Base-by-base conservation (phyloP, 2,113 vertebrate species). In the Pogona vitticeps region DNA sequence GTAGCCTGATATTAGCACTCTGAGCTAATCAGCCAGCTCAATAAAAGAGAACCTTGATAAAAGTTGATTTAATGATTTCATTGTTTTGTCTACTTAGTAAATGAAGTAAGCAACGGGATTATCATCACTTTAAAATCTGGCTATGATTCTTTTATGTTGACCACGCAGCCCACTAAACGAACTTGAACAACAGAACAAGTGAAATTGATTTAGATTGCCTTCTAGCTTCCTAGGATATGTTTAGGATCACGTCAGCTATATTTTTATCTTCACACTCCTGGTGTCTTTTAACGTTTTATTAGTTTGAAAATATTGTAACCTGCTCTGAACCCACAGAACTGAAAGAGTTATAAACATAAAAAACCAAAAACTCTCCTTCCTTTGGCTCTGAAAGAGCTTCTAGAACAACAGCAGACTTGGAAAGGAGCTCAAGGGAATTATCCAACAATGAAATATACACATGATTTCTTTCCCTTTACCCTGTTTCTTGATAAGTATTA, bases 91-190 rank as follows among this genome's bases (percentile, higher is more conserved):
- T 93, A 88, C 90, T 91, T 84, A 93, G 92, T 93, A 46, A 94
- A 88, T 93, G 92, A 94, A 85, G 88, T 89, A 95, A 94, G 90
- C 92, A 94, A 88, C 91, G 91, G 92, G 90, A 94, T 94, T 94
- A 95, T 90, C n/a, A n/a, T n/a, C 88, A 92, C 91, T 91, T 13
- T 94, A 88, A 92, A 86, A 93, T 91, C 92, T 33, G 15, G 28
- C 1, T 56, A 42, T 56, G 20, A 68, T 82, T 17, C 31, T 70
- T 36, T 20, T 46, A 81, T 81, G 23, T 70, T 26, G 21, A 14
- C 46, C 67, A 58, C 36, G 33, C 46, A 70, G 20, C 5, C 42
- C 10, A 26, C 38, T 61, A 46, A 78, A 56, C 23, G 40, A 28
- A 13, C 28, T 70, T 82, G 28, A 70, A 56, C 42, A 82, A 70